phyloP scores from a whole-genome alignment of 2,797 vertebrate species.

The Mormyrus hasselquistii region DNA sequence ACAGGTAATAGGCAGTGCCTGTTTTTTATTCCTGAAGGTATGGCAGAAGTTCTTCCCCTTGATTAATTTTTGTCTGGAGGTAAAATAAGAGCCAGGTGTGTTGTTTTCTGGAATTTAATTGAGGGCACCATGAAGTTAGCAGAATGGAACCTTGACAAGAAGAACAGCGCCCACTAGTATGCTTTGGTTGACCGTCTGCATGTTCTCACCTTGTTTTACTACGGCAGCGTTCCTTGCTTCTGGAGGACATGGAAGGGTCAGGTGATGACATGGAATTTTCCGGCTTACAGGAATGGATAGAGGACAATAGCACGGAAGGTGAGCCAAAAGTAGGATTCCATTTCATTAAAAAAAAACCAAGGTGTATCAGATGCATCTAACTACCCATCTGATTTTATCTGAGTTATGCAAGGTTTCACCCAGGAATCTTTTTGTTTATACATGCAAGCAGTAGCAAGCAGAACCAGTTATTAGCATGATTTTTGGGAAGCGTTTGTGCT shows the following conservation, averaged over 20 bases:
- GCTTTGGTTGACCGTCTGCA: background rate
- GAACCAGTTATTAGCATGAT: background rate
- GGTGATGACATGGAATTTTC: constrained; percentile 33
- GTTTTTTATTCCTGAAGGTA: background rate
- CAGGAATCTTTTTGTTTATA: background rate
- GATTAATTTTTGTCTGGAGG: background rate
- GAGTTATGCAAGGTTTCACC: background rate
- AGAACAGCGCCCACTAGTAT: background rate
- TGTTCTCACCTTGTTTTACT: background rate
- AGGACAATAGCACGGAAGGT: background rate
- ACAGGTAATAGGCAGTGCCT: background rate
- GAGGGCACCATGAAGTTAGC: background rate
- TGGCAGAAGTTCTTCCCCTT: background rate
- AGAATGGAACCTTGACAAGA: background rate
- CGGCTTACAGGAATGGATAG: constrained; percentile 30
- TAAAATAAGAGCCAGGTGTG: background rate
- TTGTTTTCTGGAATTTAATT: background rate
- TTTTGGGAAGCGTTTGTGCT: background rate
- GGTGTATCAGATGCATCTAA: background rate
- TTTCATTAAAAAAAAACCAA: background rate
- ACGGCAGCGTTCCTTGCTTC: background rate
- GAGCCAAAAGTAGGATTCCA: background rate
- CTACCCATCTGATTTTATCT: background rate
- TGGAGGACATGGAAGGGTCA: constrained; percentile 34
- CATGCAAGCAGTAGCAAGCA: background rate